A percentile compares a stretch with the other conserved stretches of the same genome.
Evolutionary conservation across 2,113 vertebrate genomes (phyloP).

Genomic region (Bubalus kerabau): DNA sequence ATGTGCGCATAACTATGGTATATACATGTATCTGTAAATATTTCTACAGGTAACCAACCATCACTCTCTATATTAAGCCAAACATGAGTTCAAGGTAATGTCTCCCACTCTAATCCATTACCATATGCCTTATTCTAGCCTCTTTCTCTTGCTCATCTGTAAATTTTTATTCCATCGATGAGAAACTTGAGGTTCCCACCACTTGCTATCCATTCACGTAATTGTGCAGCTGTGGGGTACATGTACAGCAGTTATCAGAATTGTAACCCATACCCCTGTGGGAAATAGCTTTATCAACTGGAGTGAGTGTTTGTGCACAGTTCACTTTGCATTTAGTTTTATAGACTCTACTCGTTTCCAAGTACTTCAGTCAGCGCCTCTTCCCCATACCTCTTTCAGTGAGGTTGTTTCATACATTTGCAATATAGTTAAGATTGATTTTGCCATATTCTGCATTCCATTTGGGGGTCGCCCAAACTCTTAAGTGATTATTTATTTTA

Average conservation of each 20-base stretch:
- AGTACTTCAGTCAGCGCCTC: not conserved
- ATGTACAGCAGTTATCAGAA: not conserved
- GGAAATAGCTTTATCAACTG: not conserved
- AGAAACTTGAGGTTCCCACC: not conserved
- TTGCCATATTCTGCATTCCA: not conserved
- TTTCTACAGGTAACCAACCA: not conserved
- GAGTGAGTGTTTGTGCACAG: not conserved
- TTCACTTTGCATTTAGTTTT: not conserved
- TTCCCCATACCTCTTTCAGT: not conserved
- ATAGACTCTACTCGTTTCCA: not conserved
- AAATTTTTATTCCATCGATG: not conserved
- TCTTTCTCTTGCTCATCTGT: not conserved
- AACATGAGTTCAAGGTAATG: not conserved
- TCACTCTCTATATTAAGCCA: not conserved
- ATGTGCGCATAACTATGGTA: not conserved
- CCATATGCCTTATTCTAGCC: not conserved
- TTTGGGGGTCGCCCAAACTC: not conserved
- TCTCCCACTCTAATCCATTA: not conserved
- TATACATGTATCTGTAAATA: not conserved
- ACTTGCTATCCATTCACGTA: not conserved
- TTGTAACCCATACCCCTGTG: not conserved
- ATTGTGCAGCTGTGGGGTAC: not conserved
- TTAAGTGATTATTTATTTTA: not conserved
- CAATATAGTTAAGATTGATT: not conserved
- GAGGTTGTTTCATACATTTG: not conserved